phyloP scores from a whole-genome alignment of 2,797 vertebrate genomes.

The Chrosomus eos region DNA sequence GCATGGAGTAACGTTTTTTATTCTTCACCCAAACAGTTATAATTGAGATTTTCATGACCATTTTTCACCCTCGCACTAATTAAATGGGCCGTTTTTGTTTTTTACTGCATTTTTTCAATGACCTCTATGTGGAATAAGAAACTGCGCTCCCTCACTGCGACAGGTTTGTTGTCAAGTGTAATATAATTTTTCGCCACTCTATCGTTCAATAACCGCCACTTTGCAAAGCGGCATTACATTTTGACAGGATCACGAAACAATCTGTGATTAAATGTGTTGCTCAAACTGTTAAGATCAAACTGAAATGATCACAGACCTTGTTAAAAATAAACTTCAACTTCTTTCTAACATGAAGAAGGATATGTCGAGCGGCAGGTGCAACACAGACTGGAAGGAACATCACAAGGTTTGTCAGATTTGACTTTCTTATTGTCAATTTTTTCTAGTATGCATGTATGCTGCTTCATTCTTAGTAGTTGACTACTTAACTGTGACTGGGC shows the following conservation, averaged over 20 bases:
- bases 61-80: not conserved
- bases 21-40: not conserved
- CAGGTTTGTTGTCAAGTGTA: not conserved
- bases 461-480: not conserved
- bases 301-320: not conserved
- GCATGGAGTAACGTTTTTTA: not conserved
- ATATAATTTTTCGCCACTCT: not conserved
- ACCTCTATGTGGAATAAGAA: not conserved
- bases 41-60: not conserved
- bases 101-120: not conserved
- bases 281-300: conserved; percentile 2
- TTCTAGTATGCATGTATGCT: not conserved
- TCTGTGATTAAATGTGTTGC: conserved; percentile 1
- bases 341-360: not conserved
- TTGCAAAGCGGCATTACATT: not conserved
- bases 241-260: not conserved
- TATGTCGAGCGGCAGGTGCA: not conserved
- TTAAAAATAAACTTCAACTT: not conserved
- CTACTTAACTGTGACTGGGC: not conserved
- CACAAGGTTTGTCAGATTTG: not conserved
- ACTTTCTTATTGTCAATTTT: not conserved
- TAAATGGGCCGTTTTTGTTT: not conserved
- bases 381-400: not conserved
- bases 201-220: not conserved
- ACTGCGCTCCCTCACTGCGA: not conserved